Conservation (phyloP, 2,888 invertebrate species). For the Acleris sparsana region DNA sequence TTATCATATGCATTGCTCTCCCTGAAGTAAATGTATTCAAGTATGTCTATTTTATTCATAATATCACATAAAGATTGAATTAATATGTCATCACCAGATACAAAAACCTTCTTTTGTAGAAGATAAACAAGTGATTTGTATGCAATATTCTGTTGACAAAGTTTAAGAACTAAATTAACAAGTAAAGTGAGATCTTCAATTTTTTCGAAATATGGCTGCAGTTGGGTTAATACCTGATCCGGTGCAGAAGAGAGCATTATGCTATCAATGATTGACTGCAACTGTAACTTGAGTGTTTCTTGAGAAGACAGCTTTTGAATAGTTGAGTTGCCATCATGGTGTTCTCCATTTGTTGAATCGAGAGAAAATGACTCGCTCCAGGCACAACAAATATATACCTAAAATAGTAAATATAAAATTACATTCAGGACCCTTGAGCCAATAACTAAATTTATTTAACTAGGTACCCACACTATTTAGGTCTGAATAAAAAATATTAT, state of each 20-base stretch:
- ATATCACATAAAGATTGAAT: conserved; percentile 57
- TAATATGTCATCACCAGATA: conserved; percentile 48
- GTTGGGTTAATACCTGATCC: conserved; percentile 50
- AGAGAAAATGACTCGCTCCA: conserved; percentile 37
- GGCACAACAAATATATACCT: conserved; percentile 52
- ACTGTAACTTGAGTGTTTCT: conserved; percentile 60
- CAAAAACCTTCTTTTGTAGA: conserved; percentile 64
- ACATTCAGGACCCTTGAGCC: too few species aligned
- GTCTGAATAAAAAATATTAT: too few species aligned
- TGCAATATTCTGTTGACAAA: conserved; percentile 59
- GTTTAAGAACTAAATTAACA: conserved; percentile 52
- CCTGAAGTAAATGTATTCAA: conserved; percentile 72
- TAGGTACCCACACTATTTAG: too few species aligned
- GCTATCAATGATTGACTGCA: conserved; percentile 53
- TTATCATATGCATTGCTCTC: conserved; percentile 61
- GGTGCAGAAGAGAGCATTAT: conserved; percentile 47
- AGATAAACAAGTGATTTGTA: conserved; percentile 65
- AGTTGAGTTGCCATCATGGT: conserved; percentile 42
- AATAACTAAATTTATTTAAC: too few species aligned
- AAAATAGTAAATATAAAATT: conserved; percentile 36
- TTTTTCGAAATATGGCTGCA: conserved; percentile 61
- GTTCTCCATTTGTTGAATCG: conserved; percentile 40
- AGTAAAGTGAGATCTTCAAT: conserved; percentile 63
- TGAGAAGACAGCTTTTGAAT: conserved; percentile 54
- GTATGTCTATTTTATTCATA: conserved; percentile 70